These are phyloP conservation scores for Stomorhina lunata DNA, from an alignment of 2,888 invertebrate species.

Conservation along the genomic window DNA sequence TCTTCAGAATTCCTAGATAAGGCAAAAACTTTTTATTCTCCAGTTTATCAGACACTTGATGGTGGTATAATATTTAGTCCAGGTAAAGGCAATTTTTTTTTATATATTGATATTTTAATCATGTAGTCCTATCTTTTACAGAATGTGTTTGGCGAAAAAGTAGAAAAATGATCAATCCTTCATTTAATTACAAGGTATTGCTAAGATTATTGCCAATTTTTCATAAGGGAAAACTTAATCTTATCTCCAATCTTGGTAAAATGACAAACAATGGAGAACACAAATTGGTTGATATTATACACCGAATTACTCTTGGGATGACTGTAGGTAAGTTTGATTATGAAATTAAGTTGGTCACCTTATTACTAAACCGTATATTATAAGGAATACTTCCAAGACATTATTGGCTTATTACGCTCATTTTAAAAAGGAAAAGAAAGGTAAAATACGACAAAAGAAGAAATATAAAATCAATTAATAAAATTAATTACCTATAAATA, in stretches of 20 bases:
- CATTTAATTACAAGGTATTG: slow-evolving; percentile 58
- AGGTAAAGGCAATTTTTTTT: slow-evolving; percentile 22
- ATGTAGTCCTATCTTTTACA: not conserved
- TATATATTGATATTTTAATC: not conserved
- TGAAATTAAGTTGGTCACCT: too few species aligned
- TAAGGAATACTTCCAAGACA: too few species aligned
- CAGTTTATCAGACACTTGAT: slow-evolving; percentile 20
- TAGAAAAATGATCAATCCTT: slow-evolving; percentile 63
- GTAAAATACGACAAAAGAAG: too few species aligned
- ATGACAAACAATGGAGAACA: slow-evolving; percentile 43
- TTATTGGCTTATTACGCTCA: too few species aligned
- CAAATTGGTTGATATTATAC: slow-evolving; percentile 36
- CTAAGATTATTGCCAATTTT: slow-evolving; percentile 61
- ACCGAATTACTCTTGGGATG: slow-evolving; percentile 40
- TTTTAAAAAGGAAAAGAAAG: too few species aligned
- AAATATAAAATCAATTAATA: too few species aligned
- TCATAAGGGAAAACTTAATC: slow-evolving; percentile 55
- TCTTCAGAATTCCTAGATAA: slow-evolving; percentile 66
- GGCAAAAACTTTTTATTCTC: slow-evolving; percentile 32
- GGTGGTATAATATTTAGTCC: slow-evolving; percentile 62
- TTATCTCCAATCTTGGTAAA: slow-evolving; percentile 30
- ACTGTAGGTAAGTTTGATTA: slow-evolving; percentile 53
- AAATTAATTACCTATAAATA: too few species aligned
- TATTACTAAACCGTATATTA: too few species aligned
- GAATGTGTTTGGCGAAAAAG: slow-evolving; percentile 51